Evolutionary conservation across 2,888 invertebrate genomes (phyloP).

Genomic region (Slavum lentiscoides): DNA sequence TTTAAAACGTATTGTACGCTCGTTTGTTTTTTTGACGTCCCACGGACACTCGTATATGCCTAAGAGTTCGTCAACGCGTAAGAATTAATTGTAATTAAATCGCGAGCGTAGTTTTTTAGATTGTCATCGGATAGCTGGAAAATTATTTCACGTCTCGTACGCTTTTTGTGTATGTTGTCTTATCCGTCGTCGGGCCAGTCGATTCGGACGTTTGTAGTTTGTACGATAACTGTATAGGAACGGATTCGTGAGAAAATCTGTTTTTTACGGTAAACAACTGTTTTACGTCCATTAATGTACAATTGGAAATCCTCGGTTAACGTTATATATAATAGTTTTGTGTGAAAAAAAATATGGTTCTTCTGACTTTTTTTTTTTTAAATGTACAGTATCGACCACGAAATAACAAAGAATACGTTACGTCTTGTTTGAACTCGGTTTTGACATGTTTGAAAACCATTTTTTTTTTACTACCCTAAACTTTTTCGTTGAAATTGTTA

Average conservation of each 20-base stretch:
- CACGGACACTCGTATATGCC: too few relatives aligned
- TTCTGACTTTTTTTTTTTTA: not conserved
- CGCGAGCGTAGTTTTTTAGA: too few relatives aligned
- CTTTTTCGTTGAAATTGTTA: too few relatives aligned
- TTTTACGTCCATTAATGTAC: not conserved
- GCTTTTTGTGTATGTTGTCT: too few relatives aligned
- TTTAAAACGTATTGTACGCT: too few relatives aligned
- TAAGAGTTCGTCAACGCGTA: too few relatives aligned
- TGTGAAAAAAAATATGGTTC: not conserved
- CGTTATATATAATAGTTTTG: not conserved
- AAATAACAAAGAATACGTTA: not conserved
- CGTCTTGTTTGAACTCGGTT: constrained; percentile 40
- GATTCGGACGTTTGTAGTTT: not conserved
- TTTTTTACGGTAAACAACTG: not conserved
- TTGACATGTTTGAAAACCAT: constrained; percentile 34
- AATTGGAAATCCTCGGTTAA: not conserved
- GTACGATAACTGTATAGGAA: not conserved
- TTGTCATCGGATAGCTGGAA: too few relatives aligned
- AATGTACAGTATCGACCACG: not conserved
- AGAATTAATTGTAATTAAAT: too few relatives aligned
- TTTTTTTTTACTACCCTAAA: too few relatives aligned
- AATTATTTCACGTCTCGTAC: too few relatives aligned
- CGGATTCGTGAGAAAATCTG: not conserved
- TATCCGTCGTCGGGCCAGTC: too few relatives aligned
- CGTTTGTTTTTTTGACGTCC: too few relatives aligned